Evolutionary conservation across 2,888 invertebrate species (phyloP).

Genomic region (Volucella inanis): DNA sequence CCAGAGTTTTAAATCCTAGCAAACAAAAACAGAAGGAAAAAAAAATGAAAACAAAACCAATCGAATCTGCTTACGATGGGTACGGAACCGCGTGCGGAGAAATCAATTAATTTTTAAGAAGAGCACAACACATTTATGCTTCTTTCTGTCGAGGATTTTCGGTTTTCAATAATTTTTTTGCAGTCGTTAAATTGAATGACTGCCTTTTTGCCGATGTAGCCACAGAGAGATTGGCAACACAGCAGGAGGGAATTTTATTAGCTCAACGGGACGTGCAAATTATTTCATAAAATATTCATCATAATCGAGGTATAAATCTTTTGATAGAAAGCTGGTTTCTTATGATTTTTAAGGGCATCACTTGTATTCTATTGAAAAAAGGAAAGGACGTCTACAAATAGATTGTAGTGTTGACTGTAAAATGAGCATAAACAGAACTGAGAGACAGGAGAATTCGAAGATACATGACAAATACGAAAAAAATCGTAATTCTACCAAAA

Average conservation of each 20-base stretch:
- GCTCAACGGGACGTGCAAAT: slow-evolving; percentile 38
- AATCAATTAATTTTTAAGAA: slow-evolving; percentile 42
- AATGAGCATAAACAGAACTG: too few species aligned
- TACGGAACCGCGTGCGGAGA: slow-evolving; percentile 38
- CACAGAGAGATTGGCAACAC: not conserved
- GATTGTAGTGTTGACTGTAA: too few species aligned
- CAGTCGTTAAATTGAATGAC: slow-evolving; percentile 41
- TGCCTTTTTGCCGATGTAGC: not conserved
- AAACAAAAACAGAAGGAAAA: not conserved
- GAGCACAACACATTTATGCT: not conserved
- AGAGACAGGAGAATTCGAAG: too few species aligned
- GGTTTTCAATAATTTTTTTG: slow-evolving; percentile 1
- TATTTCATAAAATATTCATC: slow-evolving; percentile 30
- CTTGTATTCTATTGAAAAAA: too few species aligned
- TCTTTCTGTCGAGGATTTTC: not conserved
- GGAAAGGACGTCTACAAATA: too few species aligned
- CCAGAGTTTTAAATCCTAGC: slow-evolving; percentile 9
- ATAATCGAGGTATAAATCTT: not conserved
- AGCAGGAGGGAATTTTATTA: slow-evolving; percentile 21
- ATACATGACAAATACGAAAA: too few species aligned
- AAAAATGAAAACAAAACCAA: not conserved
- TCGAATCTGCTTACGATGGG: slow-evolving; percentile 6
- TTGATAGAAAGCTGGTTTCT: too few species aligned
- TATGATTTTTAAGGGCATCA: too few species aligned
- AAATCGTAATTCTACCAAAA: too few species aligned